Percentiles rank a stretch among this genome's conserved stretches.
Evolutionary conservation across 2,888 invertebrate genomes (phyloP).

Genomic region (Eupithecia tripunctaria): DNA sequence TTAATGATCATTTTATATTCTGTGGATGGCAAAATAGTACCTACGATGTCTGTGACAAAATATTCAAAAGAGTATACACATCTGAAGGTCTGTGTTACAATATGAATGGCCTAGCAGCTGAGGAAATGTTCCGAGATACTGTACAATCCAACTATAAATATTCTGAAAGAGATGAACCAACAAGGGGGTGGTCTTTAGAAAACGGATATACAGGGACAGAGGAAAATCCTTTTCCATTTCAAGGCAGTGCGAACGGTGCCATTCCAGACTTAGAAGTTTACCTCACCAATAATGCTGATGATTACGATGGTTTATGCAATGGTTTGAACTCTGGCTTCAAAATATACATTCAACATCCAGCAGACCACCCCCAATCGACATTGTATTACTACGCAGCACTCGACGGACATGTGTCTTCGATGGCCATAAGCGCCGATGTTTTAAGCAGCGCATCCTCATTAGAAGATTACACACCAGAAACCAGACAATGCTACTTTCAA

Average conservation of each 20-base stretch:
- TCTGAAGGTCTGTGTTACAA: conserved; percentile 12
- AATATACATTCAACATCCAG: conserved; percentile 64
- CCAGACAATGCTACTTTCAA: conserved; percentile 61
- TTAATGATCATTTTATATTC: neutral
- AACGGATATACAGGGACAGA: conserved; percentile 47
- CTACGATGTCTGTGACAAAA: neutral
- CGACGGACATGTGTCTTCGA: conserved; percentile 51
- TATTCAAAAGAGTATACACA: conserved; percentile 20
- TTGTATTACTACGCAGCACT: conserved; percentile 42
- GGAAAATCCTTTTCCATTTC: conserved; percentile 49
- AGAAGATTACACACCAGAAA: conserved; percentile 47
- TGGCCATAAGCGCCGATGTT: conserved; percentile 50
- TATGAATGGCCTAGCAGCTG: conserved; percentile 1
- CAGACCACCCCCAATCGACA: conserved; percentile 56
- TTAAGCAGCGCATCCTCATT: conserved; percentile 46
- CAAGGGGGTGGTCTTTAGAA: conserved; percentile 48
- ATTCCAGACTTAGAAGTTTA: conserved; percentile 50
- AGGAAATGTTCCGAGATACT: conserved; percentile 9
- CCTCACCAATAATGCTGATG: conserved; percentile 33
- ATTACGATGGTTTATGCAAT: conserved; percentile 42
- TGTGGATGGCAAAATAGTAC: conserved; percentile 13
- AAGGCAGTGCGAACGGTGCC: conserved; percentile 55
- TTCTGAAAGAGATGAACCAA: conserved; percentile 32
- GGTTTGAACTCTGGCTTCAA: conserved; percentile 44
- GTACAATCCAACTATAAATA: conserved; percentile 51